These are phyloP conservation scores for Deroplatys truncata DNA, from an alignment of 2,888 invertebrate species.

Conservation along the genomic window DNA sequence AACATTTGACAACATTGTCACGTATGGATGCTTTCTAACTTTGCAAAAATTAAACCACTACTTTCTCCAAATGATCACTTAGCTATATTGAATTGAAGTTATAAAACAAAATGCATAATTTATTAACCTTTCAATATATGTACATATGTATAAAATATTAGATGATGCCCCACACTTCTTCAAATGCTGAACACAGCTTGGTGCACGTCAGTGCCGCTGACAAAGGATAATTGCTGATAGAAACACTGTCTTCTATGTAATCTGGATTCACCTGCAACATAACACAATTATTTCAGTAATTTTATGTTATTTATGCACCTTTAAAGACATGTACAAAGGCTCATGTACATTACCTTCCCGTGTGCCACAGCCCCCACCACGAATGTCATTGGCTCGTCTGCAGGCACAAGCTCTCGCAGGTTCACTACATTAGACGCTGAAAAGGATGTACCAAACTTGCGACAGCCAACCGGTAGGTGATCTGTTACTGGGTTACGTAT, in stretches of 20 bases:
- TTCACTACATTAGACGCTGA: constrained; percentile 68
- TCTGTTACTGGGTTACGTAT: constrained; percentile 94
- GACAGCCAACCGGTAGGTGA: constrained; percentile 91
- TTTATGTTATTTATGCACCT: no score
- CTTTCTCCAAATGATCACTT: no score
- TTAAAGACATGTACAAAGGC: no score
- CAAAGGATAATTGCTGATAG: constrained; percentile 93
- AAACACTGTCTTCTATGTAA: constrained; percentile 85
- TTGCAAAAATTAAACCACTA: no score
- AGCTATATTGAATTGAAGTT: no score
- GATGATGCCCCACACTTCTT: constrained; percentile 83
- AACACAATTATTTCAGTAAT: background rate
- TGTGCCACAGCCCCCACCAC: constrained; percentile 97
- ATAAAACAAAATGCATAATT: no score
- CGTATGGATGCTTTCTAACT: no score
- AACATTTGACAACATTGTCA: no score
- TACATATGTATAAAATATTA: constrained; percentile 40
- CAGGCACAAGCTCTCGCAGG: constrained; percentile 74
- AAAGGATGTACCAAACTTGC: constrained; percentile 86
- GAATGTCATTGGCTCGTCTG: constrained; percentile 78
- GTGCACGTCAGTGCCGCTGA: constrained; percentile 95
- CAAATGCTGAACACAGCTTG: constrained; percentile 91
- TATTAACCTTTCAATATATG: no score
- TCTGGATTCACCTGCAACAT: constrained; percentile 59
- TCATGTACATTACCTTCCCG: constrained; percentile 63